Percentiles rank a stretch among this genome's conserved stretches.
phyloP scores from a whole-genome alignment of 2,888 invertebrate species.

The Steromphala cineraria region DNA sequence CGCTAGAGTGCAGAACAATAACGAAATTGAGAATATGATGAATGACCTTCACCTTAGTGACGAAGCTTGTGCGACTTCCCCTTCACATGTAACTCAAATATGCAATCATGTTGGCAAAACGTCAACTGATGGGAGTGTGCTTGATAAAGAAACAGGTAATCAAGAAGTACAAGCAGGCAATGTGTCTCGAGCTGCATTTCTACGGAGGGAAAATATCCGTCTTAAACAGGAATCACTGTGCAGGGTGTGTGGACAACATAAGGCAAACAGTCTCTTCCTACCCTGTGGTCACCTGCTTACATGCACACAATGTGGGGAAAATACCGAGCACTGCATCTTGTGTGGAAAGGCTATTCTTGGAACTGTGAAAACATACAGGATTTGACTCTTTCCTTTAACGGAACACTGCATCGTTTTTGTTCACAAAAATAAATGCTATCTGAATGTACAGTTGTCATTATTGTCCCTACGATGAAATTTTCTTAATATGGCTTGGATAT shows the following conservation, averaged over 20 bases:
- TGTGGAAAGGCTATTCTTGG: conserved; percentile 26
- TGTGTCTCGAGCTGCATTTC: too few relatives aligned
- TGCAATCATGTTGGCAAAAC: background rate
- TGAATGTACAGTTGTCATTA: too few relatives aligned
- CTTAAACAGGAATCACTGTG: background rate
- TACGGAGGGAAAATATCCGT: background rate
- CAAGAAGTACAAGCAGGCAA: too few relatives aligned
- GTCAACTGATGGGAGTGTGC: too few relatives aligned
- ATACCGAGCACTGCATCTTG: conserved; percentile 14
- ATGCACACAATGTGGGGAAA: conserved; percentile 19
- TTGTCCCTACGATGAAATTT: too few relatives aligned
- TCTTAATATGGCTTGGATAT: too few relatives aligned
- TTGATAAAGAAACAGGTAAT: too few relatives aligned
- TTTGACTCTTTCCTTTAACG: too few relatives aligned
- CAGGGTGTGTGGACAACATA: conserved; percentile 4
- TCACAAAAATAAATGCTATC: too few relatives aligned
- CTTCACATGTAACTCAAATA: background rate
- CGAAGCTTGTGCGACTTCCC: background rate
- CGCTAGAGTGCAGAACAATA: too few relatives aligned
- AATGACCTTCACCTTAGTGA: background rate
- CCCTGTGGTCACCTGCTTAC: conserved; percentile 32
- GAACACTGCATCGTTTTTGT: too few relatives aligned
- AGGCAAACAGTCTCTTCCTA: conserved; percentile 22
- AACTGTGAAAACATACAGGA: conserved; percentile 25
- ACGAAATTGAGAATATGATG: background rate